Evolutionary conservation across 2,797 vertebrate species (phyloP).

Genomic region (Chelonia mydas): DNA sequence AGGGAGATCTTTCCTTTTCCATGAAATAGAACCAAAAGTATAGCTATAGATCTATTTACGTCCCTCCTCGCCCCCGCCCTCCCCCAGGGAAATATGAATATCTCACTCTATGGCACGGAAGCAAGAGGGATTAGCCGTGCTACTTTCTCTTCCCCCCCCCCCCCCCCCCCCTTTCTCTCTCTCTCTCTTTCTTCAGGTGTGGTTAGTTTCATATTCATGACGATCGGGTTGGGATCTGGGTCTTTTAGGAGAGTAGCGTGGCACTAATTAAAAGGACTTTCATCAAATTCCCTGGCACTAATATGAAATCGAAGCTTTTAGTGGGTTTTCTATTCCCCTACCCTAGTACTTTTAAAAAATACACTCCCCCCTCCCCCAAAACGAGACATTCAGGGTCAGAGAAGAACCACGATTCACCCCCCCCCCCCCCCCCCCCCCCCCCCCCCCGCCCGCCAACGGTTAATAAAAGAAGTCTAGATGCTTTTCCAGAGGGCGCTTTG

Average conservation of each 20-base stretch:
- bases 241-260: background rate
- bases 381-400: background rate
- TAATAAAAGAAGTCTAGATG: slow-evolving; percentile 68
- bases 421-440: too few species aligned
- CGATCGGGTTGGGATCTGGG: background rate
- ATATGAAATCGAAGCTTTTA: background rate
- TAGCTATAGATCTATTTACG: background rate
- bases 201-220: background rate
- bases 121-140: background rate
- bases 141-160: background rate
- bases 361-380: background rate
- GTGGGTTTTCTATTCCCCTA: background rate
- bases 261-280: background rate
- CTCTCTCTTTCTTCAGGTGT: background rate
- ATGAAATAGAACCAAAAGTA: background rate
- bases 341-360: background rate
- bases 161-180: too few species aligned
- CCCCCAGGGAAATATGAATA: background rate
- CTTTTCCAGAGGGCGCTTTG: slow-evolving; percentile 73
- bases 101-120: background rate
- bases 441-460: background rate
- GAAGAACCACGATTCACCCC: background rate
- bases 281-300: background rate
- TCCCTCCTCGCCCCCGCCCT: background rate
- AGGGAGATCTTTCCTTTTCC: background rate